A percentile compares a stretch with the other conserved stretches of the same genome.
Conservation (phyloP, 2,888 invertebrate genomes). For the Heteromurus nitidus region DNA sequence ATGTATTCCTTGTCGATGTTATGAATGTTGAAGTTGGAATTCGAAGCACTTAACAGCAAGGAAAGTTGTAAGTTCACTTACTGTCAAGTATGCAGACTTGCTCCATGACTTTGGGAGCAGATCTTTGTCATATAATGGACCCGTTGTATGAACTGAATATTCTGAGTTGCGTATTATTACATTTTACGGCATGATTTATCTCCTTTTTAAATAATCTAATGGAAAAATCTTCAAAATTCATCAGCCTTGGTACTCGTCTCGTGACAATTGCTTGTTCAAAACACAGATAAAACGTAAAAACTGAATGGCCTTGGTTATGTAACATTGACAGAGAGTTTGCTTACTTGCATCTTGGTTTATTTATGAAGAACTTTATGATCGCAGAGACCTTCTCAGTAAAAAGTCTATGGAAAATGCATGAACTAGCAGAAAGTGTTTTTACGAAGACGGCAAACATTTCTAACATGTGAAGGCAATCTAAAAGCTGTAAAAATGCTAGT, state of each 20-base stretch:
- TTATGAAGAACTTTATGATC: conserved; percentile 32
- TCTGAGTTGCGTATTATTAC: too few relatives aligned
- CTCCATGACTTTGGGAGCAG: too few relatives aligned
- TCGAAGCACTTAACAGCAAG: too few relatives aligned
- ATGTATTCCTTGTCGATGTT: too few relatives aligned
- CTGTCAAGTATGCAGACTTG: too few relatives aligned
- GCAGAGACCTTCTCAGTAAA: background rate
- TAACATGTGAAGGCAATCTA: conserved; percentile 1
- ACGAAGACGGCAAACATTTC: conserved; percentile 40
- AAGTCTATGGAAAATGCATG: background rate
- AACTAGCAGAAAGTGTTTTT: conserved; percentile 20
- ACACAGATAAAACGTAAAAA: background rate
- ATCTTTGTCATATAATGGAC: too few relatives aligned
- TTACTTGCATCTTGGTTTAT: conserved; percentile 41
- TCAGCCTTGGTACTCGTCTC: conserved; percentile 12
- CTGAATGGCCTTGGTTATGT: background rate
- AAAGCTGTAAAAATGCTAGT: conserved; percentile 29
- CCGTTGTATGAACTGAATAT: too few relatives aligned
- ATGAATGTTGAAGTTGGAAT: too few relatives aligned
- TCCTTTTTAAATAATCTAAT: background rate
- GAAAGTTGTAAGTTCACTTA: too few relatives aligned
- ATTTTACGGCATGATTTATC: background rate
- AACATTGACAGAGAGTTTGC: background rate
- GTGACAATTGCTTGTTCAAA: conserved; percentile 13
- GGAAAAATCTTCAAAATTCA: conserved; percentile 23